Percentiles rank a stretch among this genome's conserved stretches.
These are phyloP conservation scores for Cerastis leucographa DNA, from an alignment of 2,888 invertebrate genomes.

Conservation along the genomic window DNA sequence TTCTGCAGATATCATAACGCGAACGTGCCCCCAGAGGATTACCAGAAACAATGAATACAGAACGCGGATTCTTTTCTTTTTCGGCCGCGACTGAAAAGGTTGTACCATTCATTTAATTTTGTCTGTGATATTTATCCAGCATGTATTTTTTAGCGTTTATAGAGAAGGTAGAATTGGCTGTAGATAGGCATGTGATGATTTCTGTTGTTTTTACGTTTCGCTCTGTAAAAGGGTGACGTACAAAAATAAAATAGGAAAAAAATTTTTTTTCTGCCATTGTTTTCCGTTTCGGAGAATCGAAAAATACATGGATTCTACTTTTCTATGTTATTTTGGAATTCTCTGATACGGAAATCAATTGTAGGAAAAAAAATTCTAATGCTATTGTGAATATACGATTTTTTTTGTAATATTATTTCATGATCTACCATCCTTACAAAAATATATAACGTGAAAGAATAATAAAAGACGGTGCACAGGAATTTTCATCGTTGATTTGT, in stretches of 20 bases:
- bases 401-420: neutral
- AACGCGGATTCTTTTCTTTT: slow-evolving; percentile 67
- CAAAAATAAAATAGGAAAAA: slow-evolving; percentile 22
- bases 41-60: slow-evolving; percentile 75
- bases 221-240: slow-evolving; percentile 23
- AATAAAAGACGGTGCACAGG: neutral
- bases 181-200: slow-evolving; percentile 30
- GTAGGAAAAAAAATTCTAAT: neutral
- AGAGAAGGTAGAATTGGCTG: slow-evolving; percentile 47
- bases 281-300: slow-evolving; percentile 8
- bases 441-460: too few species aligned
- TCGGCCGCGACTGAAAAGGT: slow-evolving; percentile 26
- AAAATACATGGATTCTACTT: neutral
- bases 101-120: slow-evolving; percentile 65
- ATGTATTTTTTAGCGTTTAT: slow-evolving; percentile 56
- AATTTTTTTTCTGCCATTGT: neutral
- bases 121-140: slow-evolving; percentile 62
- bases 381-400: neutral
- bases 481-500: neutral
- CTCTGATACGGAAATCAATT: neutral
- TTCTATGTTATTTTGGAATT: neutral
- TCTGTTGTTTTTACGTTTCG: slow-evolving; percentile 29
- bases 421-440: too few species aligned
- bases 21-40: slow-evolving; percentile 67
- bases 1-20: slow-evolving; percentile 71